A percentile compares a stretch with the other conserved stretches of the same genome.
phyloP scores from a whole-genome alignment of 1,140 invertebrate genomes.

The Procambarus clarkii region DNA sequence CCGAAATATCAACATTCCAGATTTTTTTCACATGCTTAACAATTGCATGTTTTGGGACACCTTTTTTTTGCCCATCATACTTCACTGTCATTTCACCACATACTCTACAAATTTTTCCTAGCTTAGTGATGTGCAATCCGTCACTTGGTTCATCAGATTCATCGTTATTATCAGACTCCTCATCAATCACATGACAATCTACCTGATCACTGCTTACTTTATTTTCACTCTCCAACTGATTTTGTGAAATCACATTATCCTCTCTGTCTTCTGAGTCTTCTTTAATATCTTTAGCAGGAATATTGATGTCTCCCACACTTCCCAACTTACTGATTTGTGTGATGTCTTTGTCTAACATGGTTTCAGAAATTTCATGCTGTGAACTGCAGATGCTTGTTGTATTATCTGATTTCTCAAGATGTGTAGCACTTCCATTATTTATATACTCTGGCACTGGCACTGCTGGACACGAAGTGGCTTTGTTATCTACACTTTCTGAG shows the following conservation, averaged over 20 bases:
- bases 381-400: background rate
- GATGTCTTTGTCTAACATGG: background rate
- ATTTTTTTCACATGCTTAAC: slow-evolving; percentile 55
- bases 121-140: slow-evolving; percentile 30
- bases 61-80: slow-evolving; percentile 56
- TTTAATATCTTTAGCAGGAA: background rate
- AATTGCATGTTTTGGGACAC: slow-evolving; percentile 50
- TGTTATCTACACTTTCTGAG: background rate
- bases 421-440: background rate
- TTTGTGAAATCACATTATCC: background rate
- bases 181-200: background rate
- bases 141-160: slow-evolving; percentile 26
- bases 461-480: background rate
- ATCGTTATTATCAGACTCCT: background rate
- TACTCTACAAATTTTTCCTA: slow-evolving; percentile 59
- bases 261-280: background rate
- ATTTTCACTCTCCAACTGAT: background rate
- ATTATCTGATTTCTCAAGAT: background rate
- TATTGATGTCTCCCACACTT: background rate
- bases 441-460: background rate
- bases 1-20: slow-evolving; percentile 61
- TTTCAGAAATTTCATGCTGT: background rate
- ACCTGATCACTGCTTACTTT: background rate
- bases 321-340: background rate
- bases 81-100: slow-evolving; percentile 59